Base-by-base conservation (phyloP, 1,140 invertebrate species). In the Phenacoccus solenopsis region DNA sequence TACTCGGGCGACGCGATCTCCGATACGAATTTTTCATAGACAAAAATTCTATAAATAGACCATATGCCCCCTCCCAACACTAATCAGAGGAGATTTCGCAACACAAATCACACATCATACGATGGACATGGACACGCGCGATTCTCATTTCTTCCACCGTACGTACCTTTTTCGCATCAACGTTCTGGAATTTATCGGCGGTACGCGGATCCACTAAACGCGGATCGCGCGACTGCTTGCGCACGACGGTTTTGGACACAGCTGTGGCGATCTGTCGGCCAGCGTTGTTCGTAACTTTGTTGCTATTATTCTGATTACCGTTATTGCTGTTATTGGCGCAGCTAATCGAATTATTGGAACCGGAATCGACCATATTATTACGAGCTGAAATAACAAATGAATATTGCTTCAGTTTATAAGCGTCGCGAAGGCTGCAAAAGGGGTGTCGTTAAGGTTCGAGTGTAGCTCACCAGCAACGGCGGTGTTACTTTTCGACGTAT, bases 221-320 rank as follows among this genome's bases (percentile, higher is more conserved):
- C 21, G 59, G 59, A 64, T 64, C 59, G 4, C 59, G 12, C 4
- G 59, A 24, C 4, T 10, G 13, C 16, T 64, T 64, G 2, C 59
- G 10, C 4, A 64, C 59, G 3, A 27, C 59, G 2, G 59, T 64
- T 64, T 64, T 64, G 10, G 59, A 64, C 25, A 64, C 9, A 64
- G 59, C 59, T 4, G 59, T 27, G 22, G 59, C 59, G 21, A 57
- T 70, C 61, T 67, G 73, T 72, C 13, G 73, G 68, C 21, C 70
- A 57, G 24, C 70, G 68, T 28, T 73, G 56, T 20, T 74, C 70
- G 25, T 72, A 69, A 28, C 69, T 28, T 64, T 72, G 35, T 28
- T 72, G 38, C 22, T 64, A 67, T 12, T 69, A 71, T 68, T 70
- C n/a, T n/a, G n/a, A n/a, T n/a, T n/a, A n/a, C n/a, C n/a, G n/a